Percentiles rank a stretch among this genome's conserved stretches.
Conservation (phyloP, 2,888 invertebrate genomes). For the Drosophila austrosaltans region DNA sequence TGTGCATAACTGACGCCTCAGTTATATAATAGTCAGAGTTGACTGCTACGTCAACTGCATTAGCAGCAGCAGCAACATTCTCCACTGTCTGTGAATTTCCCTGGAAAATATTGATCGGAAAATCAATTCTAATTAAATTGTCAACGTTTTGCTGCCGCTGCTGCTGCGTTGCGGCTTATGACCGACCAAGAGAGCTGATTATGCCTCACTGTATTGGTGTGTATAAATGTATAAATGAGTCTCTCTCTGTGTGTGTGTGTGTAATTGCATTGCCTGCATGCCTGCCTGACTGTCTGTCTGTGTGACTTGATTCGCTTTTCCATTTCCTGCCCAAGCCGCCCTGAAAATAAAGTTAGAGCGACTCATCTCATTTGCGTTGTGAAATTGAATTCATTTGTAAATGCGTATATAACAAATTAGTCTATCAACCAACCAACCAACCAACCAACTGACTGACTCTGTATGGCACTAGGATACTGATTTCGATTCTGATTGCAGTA, state of each 20-base stretch:
- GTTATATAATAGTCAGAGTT: slow-evolving; percentile 56
- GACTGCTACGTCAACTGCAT: slow-evolving; percentile 12
- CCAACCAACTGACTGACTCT: slow-evolving; percentile 26
- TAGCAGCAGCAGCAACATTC: slow-evolving; percentile 5
- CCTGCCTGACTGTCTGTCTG: not conserved
- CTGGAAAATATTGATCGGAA: slow-evolving; percentile 82
- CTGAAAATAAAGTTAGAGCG: slow-evolving; percentile 51
- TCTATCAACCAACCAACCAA: slow-evolving; percentile 19
- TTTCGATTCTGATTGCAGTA: slow-evolving; percentile 2
- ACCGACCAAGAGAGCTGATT: slow-evolving; percentile 59
- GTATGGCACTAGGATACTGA: slow-evolving; percentile 14
- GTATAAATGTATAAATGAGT: slow-evolving; percentile 31
- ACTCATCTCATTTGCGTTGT: slow-evolving; percentile 23
- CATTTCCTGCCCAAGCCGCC: not conserved
- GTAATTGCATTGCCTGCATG: slow-evolving; percentile 36
- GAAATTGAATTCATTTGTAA: slow-evolving; percentile 46
- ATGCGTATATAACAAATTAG: slow-evolving; percentile 42
- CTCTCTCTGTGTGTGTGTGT: slow-evolving; percentile 1
- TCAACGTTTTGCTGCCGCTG: slow-evolving; percentile 60
- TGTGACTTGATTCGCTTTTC: slow-evolving; percentile 59
- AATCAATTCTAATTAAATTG: slow-evolving; percentile 82
- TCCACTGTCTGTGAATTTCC: slow-evolving; percentile 70
- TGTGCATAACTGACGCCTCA: slow-evolving; percentile 15
- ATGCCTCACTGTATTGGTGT: slow-evolving; percentile 33
- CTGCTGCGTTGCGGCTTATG: slow-evolving; percentile 30